Conservation (phyloP, 1,140 invertebrate genomes). For the Drosophila obscura region DNA sequence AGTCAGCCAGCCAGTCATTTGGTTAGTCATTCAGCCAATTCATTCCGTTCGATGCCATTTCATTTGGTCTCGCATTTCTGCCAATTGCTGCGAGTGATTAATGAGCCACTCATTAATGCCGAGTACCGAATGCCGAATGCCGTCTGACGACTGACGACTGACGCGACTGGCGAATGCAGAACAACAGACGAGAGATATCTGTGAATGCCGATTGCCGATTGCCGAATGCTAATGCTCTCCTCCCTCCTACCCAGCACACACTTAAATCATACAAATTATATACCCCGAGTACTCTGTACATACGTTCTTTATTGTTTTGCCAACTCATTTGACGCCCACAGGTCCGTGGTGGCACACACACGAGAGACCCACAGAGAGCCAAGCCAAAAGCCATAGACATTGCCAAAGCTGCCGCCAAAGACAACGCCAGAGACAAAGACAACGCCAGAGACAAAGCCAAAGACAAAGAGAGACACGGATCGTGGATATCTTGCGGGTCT, state of each 20-base stretch:
- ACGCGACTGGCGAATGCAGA: slow-evolving; percentile 27
- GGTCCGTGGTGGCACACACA: background rate
- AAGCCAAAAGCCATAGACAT: slow-evolving; percentile 13
- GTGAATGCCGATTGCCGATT: slow-evolving; percentile 37
- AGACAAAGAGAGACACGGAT: slow-evolving; percentile 11
- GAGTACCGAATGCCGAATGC: slow-evolving; percentile 44
- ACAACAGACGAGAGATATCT: slow-evolving; percentile 34
- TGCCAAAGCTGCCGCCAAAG: slow-evolving; percentile 17
- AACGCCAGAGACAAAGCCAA: slow-evolving; percentile 4
- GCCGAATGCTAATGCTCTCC: background rate
- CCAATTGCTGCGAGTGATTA: slow-evolving; percentile 62
- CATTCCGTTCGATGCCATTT: slow-evolving; percentile 29
- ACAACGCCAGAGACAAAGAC: slow-evolving; percentile 14
- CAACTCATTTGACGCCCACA: slow-evolving; percentile 39
- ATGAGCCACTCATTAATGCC: slow-evolving; percentile 71
- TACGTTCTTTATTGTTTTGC: slow-evolving; percentile 48
- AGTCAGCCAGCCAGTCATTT: slow-evolving; percentile 12
- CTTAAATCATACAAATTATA: slow-evolving; percentile 67
- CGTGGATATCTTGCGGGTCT: background rate
- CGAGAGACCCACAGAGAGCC: background rate
- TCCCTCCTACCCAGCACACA: slow-evolving; percentile 1
- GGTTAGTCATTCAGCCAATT: slow-evolving; percentile 38
- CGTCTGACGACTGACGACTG: background rate
- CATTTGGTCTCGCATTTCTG: slow-evolving; percentile 10
- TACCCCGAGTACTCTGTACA: slow-evolving; percentile 17